A percentile compares a stretch with the other conserved stretches of the same genome.
phyloP scores from a whole-genome alignment of 2,888 invertebrate species.

The Sphaerophoria rueppellii region DNA sequence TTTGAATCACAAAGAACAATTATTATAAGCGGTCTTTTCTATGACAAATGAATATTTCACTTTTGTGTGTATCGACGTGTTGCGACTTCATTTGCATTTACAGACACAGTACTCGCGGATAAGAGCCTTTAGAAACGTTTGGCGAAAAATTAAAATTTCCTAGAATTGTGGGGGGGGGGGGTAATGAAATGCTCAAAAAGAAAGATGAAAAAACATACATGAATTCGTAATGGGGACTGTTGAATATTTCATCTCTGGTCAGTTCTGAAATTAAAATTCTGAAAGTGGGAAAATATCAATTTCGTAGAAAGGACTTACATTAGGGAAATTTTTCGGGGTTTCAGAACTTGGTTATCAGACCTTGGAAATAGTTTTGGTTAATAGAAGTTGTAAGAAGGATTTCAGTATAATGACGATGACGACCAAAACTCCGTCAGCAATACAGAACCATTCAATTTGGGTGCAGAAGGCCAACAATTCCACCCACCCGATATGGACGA shows the following conservation, averaged over 20 bases:
- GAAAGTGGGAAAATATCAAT: too few relatives aligned
- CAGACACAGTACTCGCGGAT: background rate
- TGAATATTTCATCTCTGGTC: constrained; percentile 34
- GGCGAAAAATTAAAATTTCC: constrained; percentile 61
- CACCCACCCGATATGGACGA: too few relatives aligned
- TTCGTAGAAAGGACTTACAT: too few relatives aligned
- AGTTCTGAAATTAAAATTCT: background rate
- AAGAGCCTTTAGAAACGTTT: constrained; percentile 5
- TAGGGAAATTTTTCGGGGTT: too few relatives aligned
- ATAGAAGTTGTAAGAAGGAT: too few relatives aligned
- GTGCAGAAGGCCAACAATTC: too few relatives aligned
- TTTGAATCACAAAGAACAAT: constrained; percentile 44
- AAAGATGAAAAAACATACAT: constrained; percentile 4
- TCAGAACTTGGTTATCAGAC: too few relatives aligned
- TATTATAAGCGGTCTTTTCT: background rate
- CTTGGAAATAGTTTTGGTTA: too few relatives aligned
- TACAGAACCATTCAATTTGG: too few relatives aligned
- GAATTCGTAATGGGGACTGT: constrained; percentile 56
- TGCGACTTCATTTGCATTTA: constrained; percentile 28
- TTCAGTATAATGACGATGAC: too few relatives aligned
- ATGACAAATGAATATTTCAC: background rate
- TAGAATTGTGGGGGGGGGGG: constrained; percentile 30
- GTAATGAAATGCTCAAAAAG: background rate
- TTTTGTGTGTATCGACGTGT: background rate
- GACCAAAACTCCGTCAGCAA: too few relatives aligned